Base-by-base conservation (phyloP, 1,140 invertebrate genomes). In the Pogonus chalceus region DNA sequence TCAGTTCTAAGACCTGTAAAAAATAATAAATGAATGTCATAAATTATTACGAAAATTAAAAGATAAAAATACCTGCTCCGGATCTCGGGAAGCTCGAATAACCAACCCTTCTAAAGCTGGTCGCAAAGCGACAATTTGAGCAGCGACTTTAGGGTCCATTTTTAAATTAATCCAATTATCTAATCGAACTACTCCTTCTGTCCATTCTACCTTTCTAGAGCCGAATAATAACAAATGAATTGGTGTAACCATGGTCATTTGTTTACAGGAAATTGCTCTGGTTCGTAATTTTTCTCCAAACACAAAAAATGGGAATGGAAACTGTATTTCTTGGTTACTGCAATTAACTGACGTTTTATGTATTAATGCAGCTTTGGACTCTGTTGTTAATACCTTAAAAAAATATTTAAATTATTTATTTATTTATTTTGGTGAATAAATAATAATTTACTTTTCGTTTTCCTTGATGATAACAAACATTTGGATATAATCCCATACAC, bases 281-380 rank as follows among this genome's bases (percentile, higher is more conserved):
- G 95, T 98, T 51, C 95, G 81, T 46, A 98, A 92, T 80, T 99
- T 98, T 75, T 99, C 96, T 1, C 93, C 93, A 71, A 98, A 99
- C 26, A 98, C 89, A 69, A 99, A 97, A 65, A 96, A 92, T 2
- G 96, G 96, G 54, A 86, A 96, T 0, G 90, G 88, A 63, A 97
- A 98, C 52, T 78, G 79, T 52, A 91, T 80, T 46, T 88, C 85
- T 52, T 81, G 75, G 66, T 89, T 92, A 58, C 81, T 88, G 69
- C 93, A 96, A 73, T 97, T 97, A 0, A 98, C 92, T 0, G 95
- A 98, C 0, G 92, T 92, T 69, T 98, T 98, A 71, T 97, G 92
- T 50, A 98, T 88, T 0, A 98, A 71, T 0, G 95, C 96, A 2
- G 85, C 82, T 70, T 93, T 96, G 20, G 90, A 90, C 75, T 98